A percentile compares a stretch with the other conserved stretches of the same genome.
These are phyloP conservation scores for Zoroaster sp. DNA, from an alignment of 53 echinoderm and acorn worm genomes.

Conservation along the genomic window DNA sequence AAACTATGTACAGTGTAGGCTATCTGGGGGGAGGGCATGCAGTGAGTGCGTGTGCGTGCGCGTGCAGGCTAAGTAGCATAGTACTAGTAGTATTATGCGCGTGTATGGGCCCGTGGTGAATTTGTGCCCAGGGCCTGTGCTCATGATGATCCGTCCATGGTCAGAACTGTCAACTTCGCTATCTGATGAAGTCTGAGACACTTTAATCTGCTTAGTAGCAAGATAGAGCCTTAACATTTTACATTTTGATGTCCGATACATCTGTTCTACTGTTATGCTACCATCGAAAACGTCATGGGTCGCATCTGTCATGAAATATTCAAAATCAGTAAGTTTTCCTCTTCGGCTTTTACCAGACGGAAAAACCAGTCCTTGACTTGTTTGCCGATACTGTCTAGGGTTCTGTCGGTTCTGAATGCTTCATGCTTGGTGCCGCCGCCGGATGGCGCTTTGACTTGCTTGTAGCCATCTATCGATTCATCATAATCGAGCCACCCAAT, in stretches of 20 bases:
- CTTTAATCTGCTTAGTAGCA: background rate
- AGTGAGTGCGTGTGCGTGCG: too few species aligned
- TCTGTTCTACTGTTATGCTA: background rate
- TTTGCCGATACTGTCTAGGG: background rate
- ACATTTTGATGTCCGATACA: background rate
- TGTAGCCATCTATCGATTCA: background rate
- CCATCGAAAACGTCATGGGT: background rate
- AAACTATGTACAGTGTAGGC: too few species aligned
- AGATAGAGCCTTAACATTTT: conserved; percentile 43
- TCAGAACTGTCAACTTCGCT: background rate
- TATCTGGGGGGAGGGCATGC: too few species aligned
- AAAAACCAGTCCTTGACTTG: conserved; percentile 8
- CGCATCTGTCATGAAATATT: conserved; percentile 30
- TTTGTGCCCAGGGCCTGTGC: too few species aligned
- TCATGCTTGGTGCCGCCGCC: background rate
- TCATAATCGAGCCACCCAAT: conserved; percentile 57
- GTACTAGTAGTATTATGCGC: too few species aligned
- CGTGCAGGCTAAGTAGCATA: too few species aligned
- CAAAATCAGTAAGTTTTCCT: conserved; percentile 21
- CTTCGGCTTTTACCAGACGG: conserved; percentile 17
- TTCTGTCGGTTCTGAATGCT: background rate
- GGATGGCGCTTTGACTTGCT: conserved; percentile 31
- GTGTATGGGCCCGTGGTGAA: too few species aligned
- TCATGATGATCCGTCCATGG: too few species aligned
- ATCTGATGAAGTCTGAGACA: background rate